These are phyloP conservation scores for Buphagus erythrorhynchus DNA, from an alignment of 2,797 vertebrate genomes.

Conservation along the genomic window DNA sequence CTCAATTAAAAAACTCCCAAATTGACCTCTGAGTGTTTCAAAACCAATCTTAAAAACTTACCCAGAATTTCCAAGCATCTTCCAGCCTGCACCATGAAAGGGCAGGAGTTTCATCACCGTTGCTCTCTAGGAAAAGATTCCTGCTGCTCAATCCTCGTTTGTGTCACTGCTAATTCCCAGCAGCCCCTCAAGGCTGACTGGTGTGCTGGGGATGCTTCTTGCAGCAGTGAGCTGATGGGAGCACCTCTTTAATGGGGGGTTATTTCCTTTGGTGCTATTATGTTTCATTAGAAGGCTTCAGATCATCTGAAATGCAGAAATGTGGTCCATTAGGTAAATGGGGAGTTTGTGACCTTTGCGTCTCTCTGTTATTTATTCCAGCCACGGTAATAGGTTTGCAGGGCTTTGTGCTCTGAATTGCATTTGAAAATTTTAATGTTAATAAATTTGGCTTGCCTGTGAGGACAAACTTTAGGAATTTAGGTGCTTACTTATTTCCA, in stretches of 20 bases:
- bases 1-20: background rate
- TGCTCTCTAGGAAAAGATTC: background rate
- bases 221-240: background rate
- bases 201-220: background rate
- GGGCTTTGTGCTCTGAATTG: background rate
- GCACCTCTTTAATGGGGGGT: background rate
- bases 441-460: background rate
- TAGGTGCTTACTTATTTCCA: background rate
- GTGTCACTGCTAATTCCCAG: background rate
- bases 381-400: background rate
- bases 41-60: background rate
- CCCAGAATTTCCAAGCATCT: background rate
- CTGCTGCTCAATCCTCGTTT: rapidly evolving
- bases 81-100: background rate
- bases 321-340: background rate
- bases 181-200: rapidly evolving
- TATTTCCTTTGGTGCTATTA: background rate
- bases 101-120: background rate
- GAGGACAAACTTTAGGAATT: background rate
- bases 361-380: background rate
- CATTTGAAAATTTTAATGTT: background rate
- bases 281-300: background rate
- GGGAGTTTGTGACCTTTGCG: background rate
- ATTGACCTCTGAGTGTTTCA: background rate
- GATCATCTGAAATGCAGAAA: background rate